Base-by-base conservation (phyloP, 2,797 vertebrate genomes). In the Mionectes olivaceus region DNA sequence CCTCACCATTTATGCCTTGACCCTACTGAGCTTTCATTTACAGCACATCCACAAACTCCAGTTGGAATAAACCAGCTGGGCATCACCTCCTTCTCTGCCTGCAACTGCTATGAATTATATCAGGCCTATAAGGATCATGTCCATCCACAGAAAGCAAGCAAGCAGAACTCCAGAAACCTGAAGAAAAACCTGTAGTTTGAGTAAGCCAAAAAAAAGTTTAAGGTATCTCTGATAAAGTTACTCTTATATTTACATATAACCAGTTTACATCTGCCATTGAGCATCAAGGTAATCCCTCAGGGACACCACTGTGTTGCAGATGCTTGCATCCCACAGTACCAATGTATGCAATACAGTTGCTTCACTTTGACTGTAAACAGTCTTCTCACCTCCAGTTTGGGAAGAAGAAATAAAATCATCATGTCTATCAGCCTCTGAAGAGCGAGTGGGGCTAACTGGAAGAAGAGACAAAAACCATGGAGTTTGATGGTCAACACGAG, bases 401-500 rank as follows among this genome's bases (percentile, higher is more conserved):
- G 32, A 87, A 83, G 47, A 30, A 80, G 53, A 88, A 89, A 41
- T 37, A 52, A 27, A 63, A 63, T 50, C 30, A 19, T 37, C 18
- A 12, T 6, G 11, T n/a, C 53, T 64, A 27, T 47, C 30, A 75
- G 69, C 9, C 49, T n/a, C 25, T 49, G 7, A 86, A 43, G 19
- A 47, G 9, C 3, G 7, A 83, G 41, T 28, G 17, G 17, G 81
- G 25, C 17, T 88, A 24, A 47, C 13, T 21, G 22, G 33, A 60
- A 52, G 67, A 47, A 57, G 16, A 61, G 13, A 57, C 30, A 67
- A 19, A 70, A 65, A 61, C 30, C 46, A 30, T 19, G 9, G 24
- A 83, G 50, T 46, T 1, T 12, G 13, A 49, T 41, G 68, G 15
- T 17, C 39, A 80, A 11, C 8, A 71, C 0, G 0, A 60, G 37